Evolutionary conservation across 2,888 invertebrate genomes (phyloP), one percentile per base, ranked within the genome.

Genomic region (Cylloceria caligata): DNA sequence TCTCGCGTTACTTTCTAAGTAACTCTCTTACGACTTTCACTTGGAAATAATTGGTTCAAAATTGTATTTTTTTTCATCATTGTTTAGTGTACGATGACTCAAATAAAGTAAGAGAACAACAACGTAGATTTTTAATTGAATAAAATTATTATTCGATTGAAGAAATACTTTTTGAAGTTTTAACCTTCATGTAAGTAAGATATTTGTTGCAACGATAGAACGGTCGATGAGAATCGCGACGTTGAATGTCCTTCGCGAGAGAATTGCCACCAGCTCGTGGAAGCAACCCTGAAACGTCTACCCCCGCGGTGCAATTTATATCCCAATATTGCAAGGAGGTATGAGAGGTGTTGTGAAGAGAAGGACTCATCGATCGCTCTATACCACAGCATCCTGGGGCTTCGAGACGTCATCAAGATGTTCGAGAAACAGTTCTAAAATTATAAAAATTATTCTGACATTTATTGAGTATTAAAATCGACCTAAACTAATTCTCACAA

Each of bases 401-500:
- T 42, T 3, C 30, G 19, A 34, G 55, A 60, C 52, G 47, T 47
- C 71, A 79, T 72, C 65, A 21, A 64, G 39, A 69, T 3, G 62
- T 52, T 39, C 19, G 36, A 60, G 45, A 19, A 62, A 39, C 27
- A 42, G 24, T 7, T 21, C 68, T 19, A 55, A 65, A 42, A 62
- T 52, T 24, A 67, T 69, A 47, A 39, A 65, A 74, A 74, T 81
- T 47, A 65, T 42, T 16, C 49, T 55, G 81, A 71, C 78, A 30
- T 82, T 79, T 78, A 82, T 82, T 60, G 78, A 42, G 74, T 52
- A 55, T 82, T 60, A 79, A 82, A 78, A 74, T 74, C 45, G 47
- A 34, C 42, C 49, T 7, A 52, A 76, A 81, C 60, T 62, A 76
- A 57, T 52, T 74, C 11, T 21, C 45, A 39, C 30, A 65, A 24